Conservation (phyloP, 2,113 vertebrate genomes). For the Dascyllus trimaculatus region DNA sequence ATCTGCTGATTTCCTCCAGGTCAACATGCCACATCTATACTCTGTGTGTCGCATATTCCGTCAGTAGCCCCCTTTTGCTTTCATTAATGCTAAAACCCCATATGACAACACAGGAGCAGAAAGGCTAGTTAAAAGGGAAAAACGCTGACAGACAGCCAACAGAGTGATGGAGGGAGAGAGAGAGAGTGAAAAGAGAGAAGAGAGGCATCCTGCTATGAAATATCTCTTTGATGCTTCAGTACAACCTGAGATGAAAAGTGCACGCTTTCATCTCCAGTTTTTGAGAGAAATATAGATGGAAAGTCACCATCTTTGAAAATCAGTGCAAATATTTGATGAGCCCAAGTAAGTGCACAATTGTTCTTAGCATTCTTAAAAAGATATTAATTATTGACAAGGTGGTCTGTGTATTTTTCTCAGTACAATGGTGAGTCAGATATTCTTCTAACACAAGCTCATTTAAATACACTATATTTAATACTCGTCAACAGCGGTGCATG, state of each 20-base stretch:
- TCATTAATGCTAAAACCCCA: slow-evolving; percentile 44
- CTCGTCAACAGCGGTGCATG: too few relatives aligned
- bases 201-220: slow-evolving; percentile 46
- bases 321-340: slow-evolving; percentile 17
- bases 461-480: too few relatives aligned
- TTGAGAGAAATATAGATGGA: slow-evolving; percentile 59
- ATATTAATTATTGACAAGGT: background rate
- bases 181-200: slow-evolving; percentile 18
- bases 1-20: slow-evolving; percentile 39
- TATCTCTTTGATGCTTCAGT: slow-evolving; percentile 72
- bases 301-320: slow-evolving; percentile 52
- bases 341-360: slow-evolving; percentile 30
- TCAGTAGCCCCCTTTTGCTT: slow-evolving; percentile 15
- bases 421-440: too few relatives aligned
- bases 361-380: background rate
- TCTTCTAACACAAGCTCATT: too few relatives aligned
- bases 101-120: slow-evolving; percentile 22
- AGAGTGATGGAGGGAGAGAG: slow-evolving; percentile 20
- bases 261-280: slow-evolving; percentile 65
- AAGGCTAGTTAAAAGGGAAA: slow-evolving; percentile 40
- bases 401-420: too few relatives aligned
- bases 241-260: slow-evolving; percentile 68
- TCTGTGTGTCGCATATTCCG: background rate
- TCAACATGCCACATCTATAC: slow-evolving; percentile 52
- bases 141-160: slow-evolving; percentile 42